Evolutionary conservation across 2,113 vertebrate species (phyloP), one percentile per base, ranked within the genome.

Genomic region (Neolamprologus hecqui): DNA sequence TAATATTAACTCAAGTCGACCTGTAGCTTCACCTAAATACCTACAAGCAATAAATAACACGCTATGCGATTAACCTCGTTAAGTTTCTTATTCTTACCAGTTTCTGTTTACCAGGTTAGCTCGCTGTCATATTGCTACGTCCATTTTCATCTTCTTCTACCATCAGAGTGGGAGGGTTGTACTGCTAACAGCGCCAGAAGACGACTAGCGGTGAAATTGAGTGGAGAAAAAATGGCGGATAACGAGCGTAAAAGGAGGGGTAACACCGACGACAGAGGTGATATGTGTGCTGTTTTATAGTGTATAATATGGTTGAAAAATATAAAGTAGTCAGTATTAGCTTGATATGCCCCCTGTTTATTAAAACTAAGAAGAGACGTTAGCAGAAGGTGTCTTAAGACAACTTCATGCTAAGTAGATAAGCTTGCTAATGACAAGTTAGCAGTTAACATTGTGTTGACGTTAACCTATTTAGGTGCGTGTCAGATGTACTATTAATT

Each of bases 211-310:
- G 47, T 2, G 33, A 5, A 1, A 17, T 17, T 4, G 3, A 49
- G 17, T 57, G 5, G 8, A 53, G 45, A 63, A 31, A 84, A 21
- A 68, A 96, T 96, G 96, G 96, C 95, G 94, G 95, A 96, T 28
- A 31, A 86, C 83, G 68, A 91, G 47, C 91, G 84, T 13, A 93
- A 81, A 28, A 92, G 87, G 83, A 85, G 83, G 26, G 70, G 47
- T 51, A 45, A 17, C 86, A 68, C 33, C 86, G 93, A 94, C 54
- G 94, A 95, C 83, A 92, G 95, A 96, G 96, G 96, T 96, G 95
- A 96, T 95, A 96, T 94, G 90, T 93, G 83, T 90, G 87, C 92
- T 80, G 82, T 92, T 96, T 75, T 65, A 54, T n/a, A 28, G 3
- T 57, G 12, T 89, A 73, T 84, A 45, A 75, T 21, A 9, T 79